Conservation (phyloP, 1,140 invertebrate species). For the Protaetia brevitarsis region DNA sequence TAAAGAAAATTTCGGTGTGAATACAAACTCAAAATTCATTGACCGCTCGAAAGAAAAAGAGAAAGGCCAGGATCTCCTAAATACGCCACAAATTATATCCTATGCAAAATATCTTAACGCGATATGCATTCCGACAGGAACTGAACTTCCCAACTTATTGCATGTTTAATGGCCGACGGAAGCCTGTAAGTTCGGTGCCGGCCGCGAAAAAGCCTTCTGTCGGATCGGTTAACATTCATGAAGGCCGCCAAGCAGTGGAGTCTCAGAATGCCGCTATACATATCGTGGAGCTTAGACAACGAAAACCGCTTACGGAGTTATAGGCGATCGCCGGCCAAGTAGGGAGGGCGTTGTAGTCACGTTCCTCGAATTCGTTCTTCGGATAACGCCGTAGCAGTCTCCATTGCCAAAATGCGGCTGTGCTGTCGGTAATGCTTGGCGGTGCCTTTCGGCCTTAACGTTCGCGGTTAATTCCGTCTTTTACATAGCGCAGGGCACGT, state of each 20-base stretch:
- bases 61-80: too few relatives aligned
- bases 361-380: not conserved
- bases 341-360: not conserved
- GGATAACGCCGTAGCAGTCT: not conserved
- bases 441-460: too few relatives aligned
- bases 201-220: not conserved
- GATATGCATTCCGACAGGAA: not conserved
- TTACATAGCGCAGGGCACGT: not conserved
- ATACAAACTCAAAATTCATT: too few relatives aligned
- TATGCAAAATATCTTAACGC: not conserved
- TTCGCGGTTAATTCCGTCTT: not conserved
- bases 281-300: not conserved
- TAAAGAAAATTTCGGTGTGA: too few relatives aligned
- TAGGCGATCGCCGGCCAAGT: not conserved
- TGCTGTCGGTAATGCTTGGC: too few relatives aligned
- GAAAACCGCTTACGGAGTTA: not conserved
- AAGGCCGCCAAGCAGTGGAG: not conserved
- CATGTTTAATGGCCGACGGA: not conserved
- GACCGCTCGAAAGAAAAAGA: too few relatives aligned
- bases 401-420: not conserved
- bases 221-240: constrained; percentile 5
- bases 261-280: not conserved
- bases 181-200: not conserved
- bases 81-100: not conserved
- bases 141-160: not conserved